Conservation (phyloP, 2,113 vertebrate genomes). For the Calonectris borealis region DNA sequence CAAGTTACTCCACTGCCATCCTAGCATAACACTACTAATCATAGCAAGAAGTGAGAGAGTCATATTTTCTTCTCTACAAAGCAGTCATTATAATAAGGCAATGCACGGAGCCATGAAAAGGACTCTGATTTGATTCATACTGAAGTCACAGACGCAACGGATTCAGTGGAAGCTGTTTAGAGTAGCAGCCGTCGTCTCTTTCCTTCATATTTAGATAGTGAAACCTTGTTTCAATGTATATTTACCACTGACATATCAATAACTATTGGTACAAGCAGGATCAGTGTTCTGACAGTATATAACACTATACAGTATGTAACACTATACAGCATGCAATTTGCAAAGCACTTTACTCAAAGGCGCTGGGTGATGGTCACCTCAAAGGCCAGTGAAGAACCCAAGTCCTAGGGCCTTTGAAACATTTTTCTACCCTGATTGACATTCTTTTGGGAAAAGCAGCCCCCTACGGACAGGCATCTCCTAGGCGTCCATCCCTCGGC, state of each 20-base stretch:
- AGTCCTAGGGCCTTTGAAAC: not conserved
- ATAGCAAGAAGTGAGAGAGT: not conserved
- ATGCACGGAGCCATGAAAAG: not conserved
- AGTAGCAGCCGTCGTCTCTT: not conserved
- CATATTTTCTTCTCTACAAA: not conserved
- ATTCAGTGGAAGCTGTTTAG: not conserved
- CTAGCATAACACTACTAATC: not conserved
- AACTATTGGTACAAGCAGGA: not conserved
- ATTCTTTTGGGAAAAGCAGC: not conserved
- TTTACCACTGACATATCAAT: not conserved
- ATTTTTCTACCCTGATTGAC: not conserved
- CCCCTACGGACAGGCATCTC: not conserved
- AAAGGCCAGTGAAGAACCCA: not conserved
- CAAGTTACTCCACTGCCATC: not conserved
- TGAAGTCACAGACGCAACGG: not conserved
- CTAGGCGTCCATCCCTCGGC: not conserved
- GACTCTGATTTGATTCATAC: not conserved
- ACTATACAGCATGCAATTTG: not conserved
- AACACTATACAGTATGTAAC: rapidly evolving
- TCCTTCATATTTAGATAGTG: not conserved
- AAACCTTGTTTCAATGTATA: not conserved
- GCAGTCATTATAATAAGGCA: not conserved
- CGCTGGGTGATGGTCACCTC: not conserved
- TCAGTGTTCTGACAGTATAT: not conserved
- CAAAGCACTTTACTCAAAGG: not conserved